Evolutionary conservation across 2,113 vertebrate species (phyloP).

Genomic region (Zosterops lateralis): DNA sequence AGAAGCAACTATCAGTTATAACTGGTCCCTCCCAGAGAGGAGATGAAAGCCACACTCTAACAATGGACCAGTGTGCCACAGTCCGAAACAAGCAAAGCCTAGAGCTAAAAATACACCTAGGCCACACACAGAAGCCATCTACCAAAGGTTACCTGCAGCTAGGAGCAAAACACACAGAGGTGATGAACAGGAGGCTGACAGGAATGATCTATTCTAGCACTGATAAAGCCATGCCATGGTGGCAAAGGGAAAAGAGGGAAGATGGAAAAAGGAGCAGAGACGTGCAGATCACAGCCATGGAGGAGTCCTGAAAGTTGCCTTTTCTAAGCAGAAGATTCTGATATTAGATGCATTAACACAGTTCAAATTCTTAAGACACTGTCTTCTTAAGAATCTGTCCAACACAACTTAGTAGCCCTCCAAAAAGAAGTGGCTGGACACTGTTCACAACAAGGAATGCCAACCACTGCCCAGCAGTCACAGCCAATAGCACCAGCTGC

Average conservation of each 20-base stretch:
- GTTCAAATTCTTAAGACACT: conserved; percentile 15
- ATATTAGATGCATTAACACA: background rate
- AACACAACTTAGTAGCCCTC: background rate
- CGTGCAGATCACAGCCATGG: conserved; percentile 24
- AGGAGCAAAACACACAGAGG: conserved; percentile 34
- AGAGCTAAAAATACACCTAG: conserved; percentile 52
- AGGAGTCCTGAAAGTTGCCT: background rate
- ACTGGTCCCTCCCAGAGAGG: conserved; percentile 27
- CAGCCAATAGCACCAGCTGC: background rate
- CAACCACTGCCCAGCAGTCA: background rate
- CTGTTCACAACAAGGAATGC: background rate
- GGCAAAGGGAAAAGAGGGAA: background rate
- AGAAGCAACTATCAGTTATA: conserved; percentile 45
- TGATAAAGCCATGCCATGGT: background rate
- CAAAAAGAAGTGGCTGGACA: background rate
- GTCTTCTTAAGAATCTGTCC: conserved; percentile 17
- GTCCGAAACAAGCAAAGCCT: conserved; percentile 44
- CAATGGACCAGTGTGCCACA: conserved; percentile 46
- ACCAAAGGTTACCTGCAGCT: conserved; percentile 53
- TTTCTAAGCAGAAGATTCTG: conserved; percentile 22
- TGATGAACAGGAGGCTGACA: background rate
- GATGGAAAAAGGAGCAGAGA: conserved; percentile 8
- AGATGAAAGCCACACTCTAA: conserved; percentile 30
- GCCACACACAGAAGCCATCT: conserved; percentile 60
- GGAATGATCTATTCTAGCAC: conserved; percentile 21